Base-by-base conservation (phyloP, 2,113 vertebrate species). In the Prunella fulvescens region DNA sequence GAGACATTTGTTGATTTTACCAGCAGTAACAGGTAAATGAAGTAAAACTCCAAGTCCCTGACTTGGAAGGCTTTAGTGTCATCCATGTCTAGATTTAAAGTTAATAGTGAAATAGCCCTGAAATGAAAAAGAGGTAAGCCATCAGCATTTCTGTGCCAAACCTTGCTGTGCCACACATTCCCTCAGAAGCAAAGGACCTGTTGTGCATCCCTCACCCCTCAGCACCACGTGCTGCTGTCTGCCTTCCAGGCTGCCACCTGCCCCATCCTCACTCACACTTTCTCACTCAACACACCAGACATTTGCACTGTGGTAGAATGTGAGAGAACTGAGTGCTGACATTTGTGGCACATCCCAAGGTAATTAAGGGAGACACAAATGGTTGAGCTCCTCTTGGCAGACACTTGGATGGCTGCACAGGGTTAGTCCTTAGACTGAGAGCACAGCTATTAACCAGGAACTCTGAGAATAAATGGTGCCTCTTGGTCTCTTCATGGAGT, bases 361-460 rank as follows among this genome's bases (percentile, higher is more conserved):
- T 47, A 65, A n/a, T 48, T 53, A 56, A 67, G 31, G 56, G 66
- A 88, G 40, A 14, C 24, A 10, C n/a, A 85, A 80, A 33, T 2
- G 4, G 23, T 14, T 64, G 40, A 79, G 66, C 37, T 77, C 9
- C 35, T 72, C 66, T 47, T 18, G 48, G 67, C 47, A 64, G 40
- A 40, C 7, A 0, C 40, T 61, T 1, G 1, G 45, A 0, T 37
- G 45, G 39, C 47, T 77, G 50, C 14, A 3, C 20, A 24, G 28
- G 60, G 45, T 67, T 64, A 40, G 40, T 69, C 42, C 66, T 72
- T 50, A 45, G 58, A 3, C 28, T 0, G 0, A 42, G 28, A 54
- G 33, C 40, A 9, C 1, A 5, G 45, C 66, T 69, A 18, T 33
- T 61, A 66, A 70, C 33, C 33, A 45, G 18, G 45, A 35, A 47